Conservation (phyloP, 2,888 invertebrate genomes). For the Platycheirus albimanus region DNA sequence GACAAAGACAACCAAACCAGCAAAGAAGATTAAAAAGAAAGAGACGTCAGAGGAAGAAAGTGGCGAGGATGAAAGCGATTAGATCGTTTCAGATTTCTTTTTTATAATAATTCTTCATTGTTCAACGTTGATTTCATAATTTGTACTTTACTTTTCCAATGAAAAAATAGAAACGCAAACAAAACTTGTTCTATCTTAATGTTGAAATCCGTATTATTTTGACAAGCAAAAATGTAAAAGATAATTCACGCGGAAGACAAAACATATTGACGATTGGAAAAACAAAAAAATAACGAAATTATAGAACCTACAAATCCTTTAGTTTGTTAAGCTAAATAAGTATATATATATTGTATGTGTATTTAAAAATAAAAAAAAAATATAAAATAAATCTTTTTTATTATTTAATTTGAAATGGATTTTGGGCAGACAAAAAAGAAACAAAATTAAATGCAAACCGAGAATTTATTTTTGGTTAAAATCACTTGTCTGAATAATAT, state of each 20-base stretch:
- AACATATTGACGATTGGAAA: slow-evolving; percentile 16
- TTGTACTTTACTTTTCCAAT: slow-evolving; percentile 49
- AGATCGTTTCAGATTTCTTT: slow-evolving; percentile 79
- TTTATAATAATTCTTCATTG: slow-evolving; percentile 56
- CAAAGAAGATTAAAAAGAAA: slow-evolving; percentile 85
- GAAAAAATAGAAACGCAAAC: too few species aligned
- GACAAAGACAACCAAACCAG: slow-evolving; percentile 83
- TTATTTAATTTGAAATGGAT: slow-evolving; percentile 18
- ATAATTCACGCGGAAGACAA: slow-evolving; percentile 4
- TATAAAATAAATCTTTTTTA: slow-evolving; percentile 35
- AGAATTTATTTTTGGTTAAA: slow-evolving; percentile 6
- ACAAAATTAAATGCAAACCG: slow-evolving; percentile 37
- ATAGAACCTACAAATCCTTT: slow-evolving; percentile 53
- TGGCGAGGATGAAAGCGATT: slow-evolving; percentile 87
- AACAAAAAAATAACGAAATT: slow-evolving; percentile 32
- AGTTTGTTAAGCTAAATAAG: slow-evolving; percentile 63
- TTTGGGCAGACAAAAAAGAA: slow-evolving; percentile 7
- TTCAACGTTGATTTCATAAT: slow-evolving; percentile 63
- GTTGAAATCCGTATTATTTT: slow-evolving; percentile 41
- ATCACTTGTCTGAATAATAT: neutral
- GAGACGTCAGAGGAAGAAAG: slow-evolving; percentile 87
- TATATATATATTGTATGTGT: slow-evolving; percentile 66
- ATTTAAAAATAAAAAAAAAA: slow-evolving; percentile 60
- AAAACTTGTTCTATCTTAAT: slow-evolving; percentile 44
- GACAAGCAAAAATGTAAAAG: slow-evolving; percentile 50